Percentiles rank a stretch among this genome's conserved stretches.
phyloP scores from a whole-genome alignment of 2,113 vertebrate species.

The Tenebrosternarchus preto region DNA sequence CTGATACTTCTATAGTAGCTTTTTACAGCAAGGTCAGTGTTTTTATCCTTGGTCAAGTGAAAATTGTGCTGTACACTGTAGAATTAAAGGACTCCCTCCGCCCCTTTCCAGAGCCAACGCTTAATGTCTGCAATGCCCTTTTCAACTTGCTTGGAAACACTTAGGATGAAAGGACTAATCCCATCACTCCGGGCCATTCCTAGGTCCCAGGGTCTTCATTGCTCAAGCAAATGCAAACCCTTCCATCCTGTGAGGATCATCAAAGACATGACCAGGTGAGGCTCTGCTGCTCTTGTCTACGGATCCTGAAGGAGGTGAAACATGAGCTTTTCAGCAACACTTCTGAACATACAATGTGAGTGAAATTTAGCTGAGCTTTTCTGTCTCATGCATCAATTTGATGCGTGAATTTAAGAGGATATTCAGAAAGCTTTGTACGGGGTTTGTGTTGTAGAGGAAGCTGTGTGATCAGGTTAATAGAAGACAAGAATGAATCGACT shows the following conservation, averaged over 20 bases:
- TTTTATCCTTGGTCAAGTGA: slow-evolving; percentile 51
- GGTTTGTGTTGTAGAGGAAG: slow-evolving; percentile 29
- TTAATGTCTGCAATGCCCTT: slow-evolving; percentile 50
- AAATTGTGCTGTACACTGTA: slow-evolving; percentile 47
- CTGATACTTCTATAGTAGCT: slow-evolving; percentile 34
- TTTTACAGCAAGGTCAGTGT: slow-evolving; percentile 55
- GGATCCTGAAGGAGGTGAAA: slow-evolving; percentile 15
- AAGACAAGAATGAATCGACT: slow-evolving; percentile 58
- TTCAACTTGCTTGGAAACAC: slow-evolving; percentile 49
- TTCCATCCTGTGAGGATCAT: slow-evolving; percentile 38
- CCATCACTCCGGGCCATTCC: slow-evolving; percentile 49
- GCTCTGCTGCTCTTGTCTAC: slow-evolving; percentile 1
- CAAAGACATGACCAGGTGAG: slow-evolving; percentile 48
- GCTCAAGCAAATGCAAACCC: slow-evolving; percentile 44
- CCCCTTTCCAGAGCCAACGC: slow-evolving; percentile 22
- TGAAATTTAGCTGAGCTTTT: slow-evolving; percentile 26
- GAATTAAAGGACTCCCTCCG: slow-evolving; percentile 26
- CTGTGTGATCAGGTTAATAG: slow-evolving; percentile 45
- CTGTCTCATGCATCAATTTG: slow-evolving; percentile 19
- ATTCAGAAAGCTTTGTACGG: background rate
- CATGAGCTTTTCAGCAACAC: slow-evolving; percentile 31
- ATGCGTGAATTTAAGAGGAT: slow-evolving; percentile 1
- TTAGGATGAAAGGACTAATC: slow-evolving; percentile 53
- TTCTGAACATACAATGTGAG: background rate
- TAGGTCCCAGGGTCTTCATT: slow-evolving; percentile 48